These are phyloP conservation scores for Erynnis tages DNA, from an alignment of 2,888 invertebrate species.

Conservation along the genomic window DNA sequence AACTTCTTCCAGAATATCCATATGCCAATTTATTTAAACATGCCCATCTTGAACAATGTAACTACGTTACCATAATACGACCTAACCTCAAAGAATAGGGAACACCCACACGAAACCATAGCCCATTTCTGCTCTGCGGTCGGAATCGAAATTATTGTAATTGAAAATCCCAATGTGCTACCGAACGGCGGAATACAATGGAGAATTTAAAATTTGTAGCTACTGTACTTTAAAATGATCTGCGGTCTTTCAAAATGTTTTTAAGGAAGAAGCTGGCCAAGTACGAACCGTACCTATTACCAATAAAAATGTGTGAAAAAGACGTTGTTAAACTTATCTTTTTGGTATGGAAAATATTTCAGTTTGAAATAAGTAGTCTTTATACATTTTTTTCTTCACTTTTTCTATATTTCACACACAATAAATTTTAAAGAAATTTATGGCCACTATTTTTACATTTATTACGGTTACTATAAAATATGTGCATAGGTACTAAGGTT, in stretches of 20 bases:
- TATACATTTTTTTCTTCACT: no score
- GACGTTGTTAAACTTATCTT: no score
- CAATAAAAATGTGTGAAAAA: no score
- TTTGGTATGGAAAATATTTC: no score
- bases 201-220: conserved; percentile 20
- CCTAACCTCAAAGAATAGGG: conserved; percentile 6
- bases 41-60: no score
- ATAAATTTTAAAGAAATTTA: no score
- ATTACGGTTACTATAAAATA: neutral
- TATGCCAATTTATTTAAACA: no score
- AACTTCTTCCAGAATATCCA: no score
- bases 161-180: conserved; percentile 20
- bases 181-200: conserved; percentile 12
- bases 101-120: conserved; percentile 19
- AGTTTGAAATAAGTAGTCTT: no score
- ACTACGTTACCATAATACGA: neutral
- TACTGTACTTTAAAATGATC: conserved; percentile 19
- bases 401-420: no score
- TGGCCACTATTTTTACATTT: no score
- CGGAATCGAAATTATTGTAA: conserved; percentile 15
- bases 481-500: neutral
- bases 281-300: no score
- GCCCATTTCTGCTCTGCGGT: conserved; percentile 9
- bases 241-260: neutral
- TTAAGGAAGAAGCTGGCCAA: neutral